Conservation (phyloP, 2,888 invertebrate genomes). For the Pegoplata infirma region DNA sequence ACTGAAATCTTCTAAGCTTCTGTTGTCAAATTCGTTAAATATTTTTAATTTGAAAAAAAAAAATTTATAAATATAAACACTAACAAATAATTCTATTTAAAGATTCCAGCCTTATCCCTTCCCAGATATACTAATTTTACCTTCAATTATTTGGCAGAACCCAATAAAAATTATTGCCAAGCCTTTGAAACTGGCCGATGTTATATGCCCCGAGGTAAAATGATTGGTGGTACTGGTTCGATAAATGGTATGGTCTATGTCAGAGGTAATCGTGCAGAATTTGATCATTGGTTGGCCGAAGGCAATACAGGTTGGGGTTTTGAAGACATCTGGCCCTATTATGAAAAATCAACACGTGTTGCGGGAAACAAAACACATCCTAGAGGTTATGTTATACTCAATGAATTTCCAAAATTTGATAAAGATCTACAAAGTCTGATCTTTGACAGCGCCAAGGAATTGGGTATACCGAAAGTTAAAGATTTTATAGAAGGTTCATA, state of each 20-base stretch:
- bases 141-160: conserved; percentile 72
- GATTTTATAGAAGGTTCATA: conserved; percentile 77
- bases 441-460: conserved; percentile 77
- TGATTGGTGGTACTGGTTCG: conserved; percentile 83
- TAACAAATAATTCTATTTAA: not conserved
- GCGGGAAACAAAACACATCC: conserved; percentile 66
- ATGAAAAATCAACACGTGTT: conserved; percentile 83
- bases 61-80: too few relatives aligned
- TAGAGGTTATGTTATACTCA: conserved; percentile 78
- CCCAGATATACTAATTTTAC: conserved; percentile 66
- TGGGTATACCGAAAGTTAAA: conserved; percentile 76
- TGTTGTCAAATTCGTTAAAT: too few relatives aligned
- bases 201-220: conserved; percentile 81
- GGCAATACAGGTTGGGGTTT: conserved; percentile 85
- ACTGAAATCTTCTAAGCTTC: too few relatives aligned
- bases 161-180: conserved; percentile 66
- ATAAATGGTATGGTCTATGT: conserved; percentile 84
- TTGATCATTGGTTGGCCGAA: conserved; percentile 81
- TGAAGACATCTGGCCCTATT: conserved; percentile 87
- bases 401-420: conserved; percentile 70
- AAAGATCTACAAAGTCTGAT: conserved; percentile 70
- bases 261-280: conserved; percentile 83
- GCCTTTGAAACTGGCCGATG: conserved; percentile 74
- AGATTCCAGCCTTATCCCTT: conserved; percentile 69
- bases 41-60: too few relatives aligned